Evolutionary conservation across 1,140 invertebrate species (phyloP).

Genomic region (Drosophila pandora): DNA sequence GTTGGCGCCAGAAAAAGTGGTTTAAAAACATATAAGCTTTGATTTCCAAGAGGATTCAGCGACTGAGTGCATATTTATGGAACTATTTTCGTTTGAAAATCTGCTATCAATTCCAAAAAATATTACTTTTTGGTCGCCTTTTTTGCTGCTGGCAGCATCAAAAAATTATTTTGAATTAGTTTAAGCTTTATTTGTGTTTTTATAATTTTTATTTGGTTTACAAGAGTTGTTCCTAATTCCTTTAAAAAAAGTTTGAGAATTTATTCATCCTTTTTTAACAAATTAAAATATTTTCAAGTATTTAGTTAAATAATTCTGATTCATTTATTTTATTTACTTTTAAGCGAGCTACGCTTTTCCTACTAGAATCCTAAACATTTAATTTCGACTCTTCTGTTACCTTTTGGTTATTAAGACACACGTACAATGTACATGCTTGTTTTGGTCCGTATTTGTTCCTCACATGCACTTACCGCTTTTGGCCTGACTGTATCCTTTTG

Average conservation of each 20-base stretch:
- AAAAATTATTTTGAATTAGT: background rate
- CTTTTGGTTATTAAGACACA: background rate
- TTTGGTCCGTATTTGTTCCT: constrained; percentile 21
- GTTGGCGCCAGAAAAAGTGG: constrained; percentile 3
- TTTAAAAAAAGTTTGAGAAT: too few species aligned
- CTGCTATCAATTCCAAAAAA: background rate
- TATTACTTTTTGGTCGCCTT: background rate
- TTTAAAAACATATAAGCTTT: constrained; percentile 23
- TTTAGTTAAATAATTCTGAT: too few species aligned
- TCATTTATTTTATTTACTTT: too few species aligned
- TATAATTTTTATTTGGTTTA: too few species aligned
- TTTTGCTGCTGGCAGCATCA: background rate
- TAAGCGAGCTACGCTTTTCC: too few species aligned
- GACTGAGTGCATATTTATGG: constrained; percentile 11
- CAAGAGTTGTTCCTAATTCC: too few species aligned
- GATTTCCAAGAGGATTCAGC: constrained; percentile 4
- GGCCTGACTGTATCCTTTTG: constrained; percentile 57
- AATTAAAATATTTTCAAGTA: too few species aligned
- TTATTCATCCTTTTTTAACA: too few species aligned
- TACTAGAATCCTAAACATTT: background rate
- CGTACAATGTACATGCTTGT: constrained; percentile 20
- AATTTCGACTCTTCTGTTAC: background rate
- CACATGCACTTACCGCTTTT: constrained; percentile 61
- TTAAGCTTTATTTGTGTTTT: background rate
- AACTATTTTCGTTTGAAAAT: constrained; percentile 2